A percentile compares a stretch with the other conserved stretches of the same genome.
Evolutionary conservation across 2,797 vertebrate genomes (phyloP).

Genomic region (Telmatherina bonti): DNA sequence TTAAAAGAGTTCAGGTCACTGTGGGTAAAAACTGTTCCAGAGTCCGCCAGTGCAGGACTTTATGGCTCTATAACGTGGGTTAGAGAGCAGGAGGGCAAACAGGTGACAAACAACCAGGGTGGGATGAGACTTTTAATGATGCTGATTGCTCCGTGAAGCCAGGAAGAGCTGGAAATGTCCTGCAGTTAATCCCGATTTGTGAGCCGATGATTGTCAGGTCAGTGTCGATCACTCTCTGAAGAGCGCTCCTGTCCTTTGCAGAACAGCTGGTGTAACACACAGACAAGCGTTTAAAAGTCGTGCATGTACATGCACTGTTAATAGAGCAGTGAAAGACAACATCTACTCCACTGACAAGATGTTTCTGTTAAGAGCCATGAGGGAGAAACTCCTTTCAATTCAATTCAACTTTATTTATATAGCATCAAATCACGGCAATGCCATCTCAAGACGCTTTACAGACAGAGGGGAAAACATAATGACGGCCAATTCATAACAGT

Average conservation of each 20-base stretch:
- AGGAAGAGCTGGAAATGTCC: constrained; percentile 1
- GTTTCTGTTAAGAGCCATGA: neutral
- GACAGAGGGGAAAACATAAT: too few species aligned
- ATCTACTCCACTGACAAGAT: neutral
- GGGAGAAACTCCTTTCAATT: neutral
- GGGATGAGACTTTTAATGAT: neutral
- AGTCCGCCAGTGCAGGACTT: neutral
- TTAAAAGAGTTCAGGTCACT: constrained; percentile 2
- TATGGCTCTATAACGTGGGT: neutral
- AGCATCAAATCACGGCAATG: too few species aligned
- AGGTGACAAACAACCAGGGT: constrained; percentile 1
- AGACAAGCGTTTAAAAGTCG: neutral
- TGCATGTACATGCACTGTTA: neutral
- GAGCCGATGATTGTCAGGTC: neutral
- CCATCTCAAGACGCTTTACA: too few species aligned
- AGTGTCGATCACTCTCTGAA: neutral
- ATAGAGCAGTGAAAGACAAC: neutral
- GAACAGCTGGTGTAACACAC: constrained; percentile 8
- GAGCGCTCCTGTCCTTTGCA: neutral
- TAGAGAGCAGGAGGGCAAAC: constrained; percentile 8
- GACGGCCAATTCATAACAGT: too few species aligned
- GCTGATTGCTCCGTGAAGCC: neutral
- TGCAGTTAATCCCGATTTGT: neutral
- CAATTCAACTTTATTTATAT: too few species aligned
- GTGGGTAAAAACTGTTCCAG: neutral